These are phyloP conservation scores for Podarcis lilfordi DNA, from an alignment of 2,797 vertebrate genomes.

Conservation along the genomic window DNA sequence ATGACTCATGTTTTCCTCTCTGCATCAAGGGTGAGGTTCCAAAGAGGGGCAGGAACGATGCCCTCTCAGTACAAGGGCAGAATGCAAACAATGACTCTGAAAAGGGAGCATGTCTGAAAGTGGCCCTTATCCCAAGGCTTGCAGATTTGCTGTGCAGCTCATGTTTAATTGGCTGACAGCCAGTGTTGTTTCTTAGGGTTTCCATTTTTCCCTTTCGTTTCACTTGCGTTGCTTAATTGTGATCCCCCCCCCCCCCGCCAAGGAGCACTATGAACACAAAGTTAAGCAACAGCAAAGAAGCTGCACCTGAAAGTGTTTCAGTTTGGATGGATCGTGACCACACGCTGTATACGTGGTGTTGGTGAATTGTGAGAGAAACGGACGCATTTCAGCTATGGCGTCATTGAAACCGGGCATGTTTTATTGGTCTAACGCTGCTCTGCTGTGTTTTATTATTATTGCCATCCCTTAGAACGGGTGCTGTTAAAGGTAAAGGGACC, in stretches of 20 bases:
- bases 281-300: no score
- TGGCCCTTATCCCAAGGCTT: neutral
- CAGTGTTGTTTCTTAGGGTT: neutral
- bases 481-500: neutral
- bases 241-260: no score
- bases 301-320: neutral
- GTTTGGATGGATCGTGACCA: neutral
- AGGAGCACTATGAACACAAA: neutral
- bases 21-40: neutral
- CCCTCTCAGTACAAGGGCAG: neutral
- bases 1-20: neutral
- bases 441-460: neutral
- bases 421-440: neutral
- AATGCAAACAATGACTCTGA: no score
- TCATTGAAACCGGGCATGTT: no score
- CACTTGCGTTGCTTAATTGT: no score
- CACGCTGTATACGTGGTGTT: neutral
- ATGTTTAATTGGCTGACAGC: neutral
- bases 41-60: neutral
- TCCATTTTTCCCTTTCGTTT: no score
- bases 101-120: neutral
- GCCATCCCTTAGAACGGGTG: neutral
- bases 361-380: no score
- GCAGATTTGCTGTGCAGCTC: neutral
- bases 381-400: no score